Evolutionary conservation across 2,113 vertebrate species (phyloP).

Genomic region (Daphoenositta chrysoptera): DNA sequence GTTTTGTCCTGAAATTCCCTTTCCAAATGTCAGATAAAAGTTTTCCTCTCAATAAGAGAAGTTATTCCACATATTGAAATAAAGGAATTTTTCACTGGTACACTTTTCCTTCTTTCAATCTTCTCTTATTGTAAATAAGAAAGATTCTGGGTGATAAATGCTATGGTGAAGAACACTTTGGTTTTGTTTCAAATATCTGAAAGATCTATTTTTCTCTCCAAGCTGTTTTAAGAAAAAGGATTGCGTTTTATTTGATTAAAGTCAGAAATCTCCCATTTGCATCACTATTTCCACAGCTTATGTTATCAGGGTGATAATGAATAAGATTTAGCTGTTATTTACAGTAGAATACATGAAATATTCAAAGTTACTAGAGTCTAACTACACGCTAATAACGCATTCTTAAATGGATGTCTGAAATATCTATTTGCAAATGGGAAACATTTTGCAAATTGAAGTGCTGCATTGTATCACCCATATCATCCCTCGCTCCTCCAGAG

Average conservation of each 20-base stretch:
- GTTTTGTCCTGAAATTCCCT: not conserved
- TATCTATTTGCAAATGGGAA: not conserved
- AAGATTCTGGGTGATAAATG: not conserved
- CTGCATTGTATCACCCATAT: not conserved
- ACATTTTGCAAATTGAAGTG: not conserved
- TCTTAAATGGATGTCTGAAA: slow-evolving; percentile 2
- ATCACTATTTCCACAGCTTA: not conserved
- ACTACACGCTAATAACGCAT: not conserved
- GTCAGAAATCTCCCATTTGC: not conserved
- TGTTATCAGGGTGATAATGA: not conserved
- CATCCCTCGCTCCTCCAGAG: not conserved
- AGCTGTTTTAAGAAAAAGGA: not conserved
- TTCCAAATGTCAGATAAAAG: not conserved
- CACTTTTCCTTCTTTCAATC: not conserved
- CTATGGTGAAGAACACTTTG: not conserved
- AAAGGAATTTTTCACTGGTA: not conserved
- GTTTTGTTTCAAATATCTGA: not conserved
- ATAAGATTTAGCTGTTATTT: slow-evolving; percentile 7
- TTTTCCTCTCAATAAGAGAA: not conserved
- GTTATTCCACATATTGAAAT: not conserved
- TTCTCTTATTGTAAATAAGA: not conserved
- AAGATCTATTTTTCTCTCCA: not conserved
- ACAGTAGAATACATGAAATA: not conserved
- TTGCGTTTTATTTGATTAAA: not conserved
- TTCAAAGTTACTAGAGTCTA: not conserved